These are phyloP conservation scores for Kryphioiulus occultus DNA, from an alignment of 2,888 invertebrate genomes.

Conservation along the genomic window DNA sequence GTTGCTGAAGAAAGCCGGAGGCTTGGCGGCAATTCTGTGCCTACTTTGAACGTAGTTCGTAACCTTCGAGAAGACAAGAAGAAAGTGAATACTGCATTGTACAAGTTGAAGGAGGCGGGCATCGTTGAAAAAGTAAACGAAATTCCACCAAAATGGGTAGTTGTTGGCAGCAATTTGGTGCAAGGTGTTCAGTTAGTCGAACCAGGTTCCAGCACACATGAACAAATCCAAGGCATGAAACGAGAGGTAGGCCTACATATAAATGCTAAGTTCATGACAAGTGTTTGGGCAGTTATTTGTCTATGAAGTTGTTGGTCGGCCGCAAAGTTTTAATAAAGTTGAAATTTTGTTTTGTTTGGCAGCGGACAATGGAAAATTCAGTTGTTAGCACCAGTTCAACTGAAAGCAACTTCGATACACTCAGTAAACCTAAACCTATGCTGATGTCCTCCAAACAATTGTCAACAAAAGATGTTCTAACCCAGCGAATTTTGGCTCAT, in stretches of 20 bases:
- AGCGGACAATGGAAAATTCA: not conserved
- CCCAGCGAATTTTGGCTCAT: not conserved
- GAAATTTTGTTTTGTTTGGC: not conserved
- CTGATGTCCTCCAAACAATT: not conserved
- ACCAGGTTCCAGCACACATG: not conserved
- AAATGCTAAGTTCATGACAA: not conserved
- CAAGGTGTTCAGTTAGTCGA: not conserved
- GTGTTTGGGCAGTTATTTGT: not conserved
- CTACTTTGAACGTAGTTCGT: not conserved
- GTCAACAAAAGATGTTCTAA: not conserved
- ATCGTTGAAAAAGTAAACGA: conserved; percentile 53
- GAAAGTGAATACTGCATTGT: conserved; percentile 58
- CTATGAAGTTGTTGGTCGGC: too few relatives aligned
- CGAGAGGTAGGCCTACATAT: not conserved
- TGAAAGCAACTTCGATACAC: not conserved
- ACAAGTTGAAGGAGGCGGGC: conserved; percentile 55
- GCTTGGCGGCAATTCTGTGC: not conserved
- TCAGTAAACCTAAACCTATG: too few relatives aligned
- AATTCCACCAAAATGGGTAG: conserved; percentile 52
- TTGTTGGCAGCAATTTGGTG: not conserved
- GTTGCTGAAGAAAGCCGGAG: not conserved
- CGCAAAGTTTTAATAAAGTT: not conserved
- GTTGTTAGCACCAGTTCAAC: not conserved
- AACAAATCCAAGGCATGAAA: not conserved
- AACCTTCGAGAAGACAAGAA: conserved; percentile 50